Conservation (phyloP, 2,113 vertebrate species). For the Geothlypis trichas region DNA sequence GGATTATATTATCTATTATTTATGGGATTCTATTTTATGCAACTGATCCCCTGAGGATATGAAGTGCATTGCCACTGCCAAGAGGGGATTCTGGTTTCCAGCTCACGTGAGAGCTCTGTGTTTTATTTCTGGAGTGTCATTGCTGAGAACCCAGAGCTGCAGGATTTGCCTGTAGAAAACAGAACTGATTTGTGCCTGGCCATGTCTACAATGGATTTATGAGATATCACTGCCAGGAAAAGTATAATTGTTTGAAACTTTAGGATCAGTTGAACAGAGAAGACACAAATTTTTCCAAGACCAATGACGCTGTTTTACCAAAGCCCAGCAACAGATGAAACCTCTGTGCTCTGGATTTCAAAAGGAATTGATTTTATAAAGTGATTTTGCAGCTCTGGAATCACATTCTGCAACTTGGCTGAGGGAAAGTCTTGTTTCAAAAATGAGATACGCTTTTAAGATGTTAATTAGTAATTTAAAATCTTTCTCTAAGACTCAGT, state of each 20-base stretch:
- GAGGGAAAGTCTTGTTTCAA: background rate
- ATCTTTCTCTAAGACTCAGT: background rate
- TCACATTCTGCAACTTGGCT: background rate
- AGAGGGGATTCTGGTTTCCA: background rate
- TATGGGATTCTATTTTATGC: background rate
- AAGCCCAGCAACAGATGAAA: background rate
- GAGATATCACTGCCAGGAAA: background rate
- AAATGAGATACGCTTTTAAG: background rate
- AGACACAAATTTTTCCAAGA: background rate
- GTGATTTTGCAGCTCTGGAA: background rate
- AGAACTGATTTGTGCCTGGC: background rate
- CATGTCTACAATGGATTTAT: background rate
- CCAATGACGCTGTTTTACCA: background rate
- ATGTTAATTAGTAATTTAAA: constrained; percentile 13
- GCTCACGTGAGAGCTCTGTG: background rate
- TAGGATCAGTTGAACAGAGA: background rate
- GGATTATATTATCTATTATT: background rate
- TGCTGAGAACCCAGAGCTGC: background rate
- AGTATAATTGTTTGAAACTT: background rate
- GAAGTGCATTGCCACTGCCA: background rate
- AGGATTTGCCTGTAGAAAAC: background rate
- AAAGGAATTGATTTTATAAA: background rate
- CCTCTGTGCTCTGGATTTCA: background rate
- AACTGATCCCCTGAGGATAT: background rate
- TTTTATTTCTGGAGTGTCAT: background rate